Percentiles rank a stretch among this genome's conserved stretches.
Conservation (phyloP, 2,797 vertebrate genomes). For the Champsocephalus esox region DNA sequence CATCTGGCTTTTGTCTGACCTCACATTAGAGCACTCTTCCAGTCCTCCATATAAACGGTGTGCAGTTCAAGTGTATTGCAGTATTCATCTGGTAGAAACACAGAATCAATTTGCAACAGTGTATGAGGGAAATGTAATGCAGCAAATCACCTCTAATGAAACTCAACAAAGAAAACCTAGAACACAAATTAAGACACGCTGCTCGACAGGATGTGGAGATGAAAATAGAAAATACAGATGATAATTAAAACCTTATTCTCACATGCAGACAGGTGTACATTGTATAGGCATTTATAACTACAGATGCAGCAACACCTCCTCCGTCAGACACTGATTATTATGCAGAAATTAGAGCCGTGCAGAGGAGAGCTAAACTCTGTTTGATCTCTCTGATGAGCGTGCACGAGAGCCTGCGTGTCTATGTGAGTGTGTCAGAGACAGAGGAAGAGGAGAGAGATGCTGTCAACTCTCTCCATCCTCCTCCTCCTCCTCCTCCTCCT, state of each 20-base stretch:
- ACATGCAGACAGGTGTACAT: slow-evolving; percentile 18
- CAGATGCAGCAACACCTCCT: slow-evolving; percentile 33
- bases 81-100: not conserved
- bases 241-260: not conserved
- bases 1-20: not conserved
- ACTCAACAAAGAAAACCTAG: not conserved
- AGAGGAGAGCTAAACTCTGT: slow-evolving; percentile 41
- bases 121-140: not conserved
- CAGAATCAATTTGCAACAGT: not conserved
- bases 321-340: slow-evolving; percentile 44
- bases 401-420: slow-evolving; percentile 7
- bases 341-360: slow-evolving; percentile 46
- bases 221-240: not conserved
- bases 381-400: slow-evolving; percentile 37
- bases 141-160: not conserved
- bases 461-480: slow-evolving; percentile 73
- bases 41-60: not conserved
- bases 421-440: slow-evolving; percentile 31
- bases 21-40: not conserved
- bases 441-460: slow-evolving; percentile 69
- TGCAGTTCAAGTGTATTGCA: too few species aligned
- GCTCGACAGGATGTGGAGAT: not conserved
- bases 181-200: not conserved
- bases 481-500: slow-evolving; percentile 46
- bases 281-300: not conserved